phyloP scores from a whole-genome alignment of 2,888 invertebrate species.

The Nudaria mundana region DNA sequence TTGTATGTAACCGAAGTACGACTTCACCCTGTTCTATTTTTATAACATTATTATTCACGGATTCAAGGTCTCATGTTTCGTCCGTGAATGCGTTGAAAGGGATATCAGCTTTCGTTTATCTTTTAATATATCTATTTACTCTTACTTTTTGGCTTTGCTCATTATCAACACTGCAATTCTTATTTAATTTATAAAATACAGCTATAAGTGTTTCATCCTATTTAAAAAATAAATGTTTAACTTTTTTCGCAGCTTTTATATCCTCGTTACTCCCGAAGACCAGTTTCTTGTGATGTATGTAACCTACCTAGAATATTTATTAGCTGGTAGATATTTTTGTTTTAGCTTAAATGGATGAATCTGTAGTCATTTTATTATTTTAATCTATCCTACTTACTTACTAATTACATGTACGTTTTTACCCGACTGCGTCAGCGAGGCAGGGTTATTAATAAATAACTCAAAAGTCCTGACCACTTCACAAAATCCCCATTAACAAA shows the following conservation, averaged over 20 bases:
- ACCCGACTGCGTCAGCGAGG: no score
- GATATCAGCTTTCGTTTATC: conserved; percentile 49
- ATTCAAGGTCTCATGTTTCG: conserved; percentile 55
- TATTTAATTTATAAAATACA: no score
- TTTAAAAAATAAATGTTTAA: no score
- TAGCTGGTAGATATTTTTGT: neutral
- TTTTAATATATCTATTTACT: no score
- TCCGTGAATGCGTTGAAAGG: conserved; percentile 18
- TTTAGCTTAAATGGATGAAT: neutral
- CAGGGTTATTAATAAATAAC: no score
- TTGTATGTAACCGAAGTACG: conserved; percentile 35
- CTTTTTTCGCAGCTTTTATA: conserved; percentile 46
- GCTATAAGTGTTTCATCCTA: no score
- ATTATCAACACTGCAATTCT: no score
- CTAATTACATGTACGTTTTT: no score
- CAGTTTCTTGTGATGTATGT: conserved; percentile 48
- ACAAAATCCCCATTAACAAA: no score
- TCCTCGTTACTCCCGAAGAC: conserved; percentile 45
- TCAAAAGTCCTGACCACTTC: no score
- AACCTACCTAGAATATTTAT: conserved; percentile 7
- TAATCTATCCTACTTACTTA: no score
- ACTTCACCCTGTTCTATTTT: conserved; percentile 53
- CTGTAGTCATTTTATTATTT: neutral
- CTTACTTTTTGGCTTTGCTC: no score
- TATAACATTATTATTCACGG: conserved; percentile 50